Base-by-base conservation (phyloP, 2,888 invertebrate species). In the Dromius quadrimaculatus region DNA sequence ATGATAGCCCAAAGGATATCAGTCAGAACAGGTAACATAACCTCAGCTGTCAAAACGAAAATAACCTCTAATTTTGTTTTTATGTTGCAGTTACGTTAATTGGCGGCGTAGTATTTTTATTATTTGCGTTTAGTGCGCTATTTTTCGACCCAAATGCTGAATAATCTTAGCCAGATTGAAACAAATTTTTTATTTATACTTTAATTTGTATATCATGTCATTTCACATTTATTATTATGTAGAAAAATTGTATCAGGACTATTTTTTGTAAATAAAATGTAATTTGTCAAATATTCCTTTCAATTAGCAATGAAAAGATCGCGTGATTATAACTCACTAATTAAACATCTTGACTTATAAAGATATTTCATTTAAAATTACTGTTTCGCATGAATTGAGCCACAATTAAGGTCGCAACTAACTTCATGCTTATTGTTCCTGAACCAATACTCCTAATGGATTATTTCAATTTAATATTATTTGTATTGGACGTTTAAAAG, bases 1-100 rank as follows among this genome's bases (percentile, higher is more conserved):
- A 93, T 98, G 87, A 92, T 99, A 75, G 98, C 98, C 45, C 95
- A 97, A 83, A 93, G 91, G 85, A 98, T 99, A 81, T 98, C 98
- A 75, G 96, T 98, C 19, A 87, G 96, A 84, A 97, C 98, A 85
- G 95, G 96, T 97, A 82, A 32, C 4, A 11, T 38, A 20, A n/a
- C n/a, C n/a, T n/a, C n/a, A n/a, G n/a, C n/a, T n/a, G n/a, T n/a
- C n/a, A n/a, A n/a, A n/a, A n/a, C n/a, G n/a, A n/a, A n/a, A n/a
- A n/a, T n/a, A n/a, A n/a, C n/a, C n/a, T n/a, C n/a, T n/a, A n/a
- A n/a, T 71, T 77, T 75, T 76, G 47, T 75, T 79, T 77, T 79
- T 80, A 79, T 77, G 79, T 89, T 89, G 74, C 88, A 95, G 98
- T 98, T 73, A 98, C 98, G 69, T 89, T 98, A 78, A 92, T 97